Evolutionary conservation across 2,113 vertebrate genomes (phyloP).

Genomic region (Romanogobio albipinnatus): DNA sequence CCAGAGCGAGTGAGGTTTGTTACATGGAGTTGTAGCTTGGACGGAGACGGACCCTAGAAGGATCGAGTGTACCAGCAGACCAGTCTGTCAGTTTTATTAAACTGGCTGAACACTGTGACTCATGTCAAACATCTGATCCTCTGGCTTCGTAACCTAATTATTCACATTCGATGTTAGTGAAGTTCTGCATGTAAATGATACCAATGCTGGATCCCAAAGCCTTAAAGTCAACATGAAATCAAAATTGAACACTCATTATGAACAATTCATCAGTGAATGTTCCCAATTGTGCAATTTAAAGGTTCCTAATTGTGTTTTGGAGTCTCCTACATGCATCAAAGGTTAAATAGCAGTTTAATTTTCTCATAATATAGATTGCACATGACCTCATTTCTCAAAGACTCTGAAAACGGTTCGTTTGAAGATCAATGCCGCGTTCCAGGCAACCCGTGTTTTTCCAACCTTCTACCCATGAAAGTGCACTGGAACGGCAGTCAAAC

Average conservation of each 20-base stretch:
- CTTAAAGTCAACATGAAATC: slow-evolving; percentile 10
- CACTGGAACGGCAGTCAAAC: too few relatives aligned
- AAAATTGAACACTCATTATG: background rate
- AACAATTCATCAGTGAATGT: background rate
- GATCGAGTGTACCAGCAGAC: slow-evolving; percentile 18
- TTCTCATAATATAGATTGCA: too few relatives aligned
- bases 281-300: too few relatives aligned
- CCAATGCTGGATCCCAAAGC: slow-evolving; percentile 9
- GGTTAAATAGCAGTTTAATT: too few relatives aligned
- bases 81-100: slow-evolving; percentile 22
- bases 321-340: too few relatives aligned
- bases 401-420: too few relatives aligned
- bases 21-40: background rate
- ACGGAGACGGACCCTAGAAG: background rate
- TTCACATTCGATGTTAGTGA: background rate
- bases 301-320: too few relatives aligned
- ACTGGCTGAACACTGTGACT: slow-evolving; percentile 16
- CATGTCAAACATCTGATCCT: slow-evolving; percentile 28
- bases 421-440: too few relatives aligned
- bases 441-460: too few relatives aligned
- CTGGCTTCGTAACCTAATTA: background rate
- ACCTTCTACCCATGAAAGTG: too few relatives aligned
- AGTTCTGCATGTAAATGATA: slow-evolving; percentile 10
- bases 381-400: too few relatives aligned
- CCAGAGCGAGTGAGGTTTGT: background rate